Percentiles rank a stretch among this genome's conserved stretches.
Evolutionary conservation across 2,797 vertebrate species (phyloP).

Genomic region (Ptychadena robeensis): DNA sequence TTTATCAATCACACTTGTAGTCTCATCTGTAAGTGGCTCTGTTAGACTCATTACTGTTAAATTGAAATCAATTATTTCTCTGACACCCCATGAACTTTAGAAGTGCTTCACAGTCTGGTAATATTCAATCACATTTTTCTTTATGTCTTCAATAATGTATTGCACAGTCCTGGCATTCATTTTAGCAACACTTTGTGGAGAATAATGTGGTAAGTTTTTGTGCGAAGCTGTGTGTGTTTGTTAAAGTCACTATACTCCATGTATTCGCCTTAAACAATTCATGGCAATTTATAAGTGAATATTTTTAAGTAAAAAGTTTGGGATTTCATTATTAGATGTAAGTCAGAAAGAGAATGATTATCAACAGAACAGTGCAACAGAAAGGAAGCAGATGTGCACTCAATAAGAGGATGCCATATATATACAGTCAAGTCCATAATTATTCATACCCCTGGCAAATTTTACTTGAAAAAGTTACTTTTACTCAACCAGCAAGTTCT

Average conservation of each 20-base stretch:
- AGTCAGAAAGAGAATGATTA: too few species aligned
- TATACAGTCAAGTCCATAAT: too few species aligned
- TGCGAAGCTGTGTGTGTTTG: not conserved
- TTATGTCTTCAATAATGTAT: slow-evolving; percentile 31
- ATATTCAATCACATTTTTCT: slow-evolving; percentile 53
- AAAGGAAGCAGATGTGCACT: too few species aligned
- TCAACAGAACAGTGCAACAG: too few species aligned
- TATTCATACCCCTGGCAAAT: too few species aligned
- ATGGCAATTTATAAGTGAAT: too few species aligned
- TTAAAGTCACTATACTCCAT: not conserved
- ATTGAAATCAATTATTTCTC: slow-evolving; percentile 56
- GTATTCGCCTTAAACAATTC: too few species aligned
- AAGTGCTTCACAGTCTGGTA: slow-evolving; percentile 43
- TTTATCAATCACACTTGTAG: slow-evolving; percentile 43
- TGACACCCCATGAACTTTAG: slow-evolving; percentile 47
- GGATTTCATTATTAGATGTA: too few species aligned
- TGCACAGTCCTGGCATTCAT: slow-evolving; percentile 12
- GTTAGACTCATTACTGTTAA: slow-evolving; percentile 55
- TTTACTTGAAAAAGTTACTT: too few species aligned
- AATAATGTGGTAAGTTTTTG: slow-evolving; percentile 8
- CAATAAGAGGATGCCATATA: too few species aligned
- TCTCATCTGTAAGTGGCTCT: slow-evolving; percentile 36
- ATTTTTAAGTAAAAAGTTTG: too few species aligned
- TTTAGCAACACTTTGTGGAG: slow-evolving; percentile 29
- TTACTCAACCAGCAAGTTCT: too few species aligned